Evolutionary conservation across 2,888 invertebrate species (phyloP).

Genomic region (Kryphioiulus occultus): DNA sequence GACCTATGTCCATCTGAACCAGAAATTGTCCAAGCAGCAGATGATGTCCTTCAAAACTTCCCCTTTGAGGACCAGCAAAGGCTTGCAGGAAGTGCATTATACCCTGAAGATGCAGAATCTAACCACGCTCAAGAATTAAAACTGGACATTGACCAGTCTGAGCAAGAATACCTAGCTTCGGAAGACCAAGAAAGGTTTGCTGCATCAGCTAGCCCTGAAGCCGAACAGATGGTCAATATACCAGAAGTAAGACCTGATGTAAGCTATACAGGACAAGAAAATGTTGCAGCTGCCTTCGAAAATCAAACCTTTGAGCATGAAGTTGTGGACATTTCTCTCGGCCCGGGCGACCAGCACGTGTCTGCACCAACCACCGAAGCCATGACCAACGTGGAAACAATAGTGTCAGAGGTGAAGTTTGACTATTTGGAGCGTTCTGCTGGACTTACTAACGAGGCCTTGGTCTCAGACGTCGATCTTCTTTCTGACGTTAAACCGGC

Average conservation of each 20-base stretch:
- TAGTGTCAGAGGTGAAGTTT: conserved; percentile 39
- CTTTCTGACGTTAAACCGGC: neutral
- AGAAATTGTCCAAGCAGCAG: neutral
- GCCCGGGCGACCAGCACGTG: neutral
- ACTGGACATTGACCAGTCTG: neutral
- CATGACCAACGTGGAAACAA: conserved; percentile 3
- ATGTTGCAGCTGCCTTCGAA: neutral
- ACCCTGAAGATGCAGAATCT: neutral
- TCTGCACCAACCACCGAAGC: neutral
- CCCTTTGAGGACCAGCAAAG: neutral
- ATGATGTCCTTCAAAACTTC: neutral
- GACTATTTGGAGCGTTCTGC: neutral
- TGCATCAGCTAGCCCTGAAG: neutral
- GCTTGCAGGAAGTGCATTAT: neutral
- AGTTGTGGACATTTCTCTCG: neutral
- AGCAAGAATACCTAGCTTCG: neutral
- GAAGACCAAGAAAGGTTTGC: neutral
- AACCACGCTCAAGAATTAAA: neutral
- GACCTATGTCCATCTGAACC: neutral
- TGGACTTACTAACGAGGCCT: neutral
- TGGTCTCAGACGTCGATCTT: neutral
- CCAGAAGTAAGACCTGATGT: neutral
- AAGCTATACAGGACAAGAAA: neutral
- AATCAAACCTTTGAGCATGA: neutral
- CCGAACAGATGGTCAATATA: neutral